phyloP scores from a whole-genome alignment of 2,113 vertebrate species.

The Petrocephalus zakoni region DNA sequence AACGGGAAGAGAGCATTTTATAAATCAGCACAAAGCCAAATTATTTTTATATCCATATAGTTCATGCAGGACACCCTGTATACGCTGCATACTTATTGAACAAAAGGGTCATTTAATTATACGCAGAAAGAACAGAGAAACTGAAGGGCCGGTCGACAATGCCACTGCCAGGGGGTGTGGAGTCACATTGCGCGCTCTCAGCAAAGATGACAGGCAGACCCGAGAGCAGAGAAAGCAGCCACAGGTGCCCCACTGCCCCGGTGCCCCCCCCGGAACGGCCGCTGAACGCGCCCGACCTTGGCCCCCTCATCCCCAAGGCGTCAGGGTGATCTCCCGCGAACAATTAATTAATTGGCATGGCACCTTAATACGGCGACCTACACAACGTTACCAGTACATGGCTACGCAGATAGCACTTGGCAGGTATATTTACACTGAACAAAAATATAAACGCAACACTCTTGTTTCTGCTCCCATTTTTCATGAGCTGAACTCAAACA shows the following conservation, averaged over 20 bases:
- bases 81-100: neutral
- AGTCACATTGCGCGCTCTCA: neutral
- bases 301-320: neutral
- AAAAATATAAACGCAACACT: too few relatives aligned
- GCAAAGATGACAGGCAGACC: neutral
- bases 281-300: neutral
- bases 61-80: neutral
- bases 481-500: too few relatives aligned
- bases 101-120: neutral
- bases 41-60: neutral
- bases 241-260: neutral
- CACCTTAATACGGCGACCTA: neutral
- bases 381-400: neutral
- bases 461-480: too few relatives aligned
- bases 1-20: neutral
- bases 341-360: neutral
- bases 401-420: neutral
- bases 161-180: neutral
- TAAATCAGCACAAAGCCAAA: neutral
- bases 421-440: neutral
- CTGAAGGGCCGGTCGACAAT: neutral
- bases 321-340: neutral
- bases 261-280: neutral
- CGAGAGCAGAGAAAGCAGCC: neutral
- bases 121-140: neutral